Base-by-base conservation (phyloP, 2,888 invertebrate genomes). In the Drosophila mettleri region DNA sequence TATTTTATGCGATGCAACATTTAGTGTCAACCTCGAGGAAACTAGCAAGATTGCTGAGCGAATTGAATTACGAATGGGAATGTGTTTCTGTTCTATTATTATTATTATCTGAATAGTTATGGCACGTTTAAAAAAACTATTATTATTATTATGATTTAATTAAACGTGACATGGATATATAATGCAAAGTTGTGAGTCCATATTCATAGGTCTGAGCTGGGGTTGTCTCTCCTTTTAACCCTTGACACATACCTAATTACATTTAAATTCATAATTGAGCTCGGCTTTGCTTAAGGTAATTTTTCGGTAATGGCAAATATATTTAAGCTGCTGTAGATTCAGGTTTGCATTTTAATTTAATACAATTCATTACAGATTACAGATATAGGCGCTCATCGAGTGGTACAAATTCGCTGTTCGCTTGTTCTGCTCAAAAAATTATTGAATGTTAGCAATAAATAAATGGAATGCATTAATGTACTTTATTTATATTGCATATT, bases 1-100 rank as follows among this genome's bases (percentile, higher is more conserved):
- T 24, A 52, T n/a, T 57, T 33, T 39, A 49, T 51, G 55, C 18
- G 20, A 16, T 18, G 58, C 49, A 71, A 55, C 74, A 46, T 57
- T 74, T 62, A 54, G 72, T 51, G 54, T 34, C 59, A 60, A 36
- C 58, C 38, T 41, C 57, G 31, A 33, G 33, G 39, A 34, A 41
- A 20, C n/a, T 46, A 38, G 43, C 48, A 61, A 41, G 24, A 53
- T 34, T 43, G 38, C 18, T 9, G 41, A 39, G 48, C 36, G 39
- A 57, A 62, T 53, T 46, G 51, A 54, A 58, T 36, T 22, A 24
- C 10, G 52, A 69, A 69, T 69, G 58, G 39, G 54, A 74, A 69
- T 49, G 64, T 43, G 5, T 20, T 33, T 10, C 39, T 43, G 5
- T 20, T 33, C 10, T 34, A 38, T 36, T 52, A 43, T 57, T 39